Evolutionary conservation across 2,888 invertebrate species (phyloP).

Genomic region (Macrophya annulata): DNA sequence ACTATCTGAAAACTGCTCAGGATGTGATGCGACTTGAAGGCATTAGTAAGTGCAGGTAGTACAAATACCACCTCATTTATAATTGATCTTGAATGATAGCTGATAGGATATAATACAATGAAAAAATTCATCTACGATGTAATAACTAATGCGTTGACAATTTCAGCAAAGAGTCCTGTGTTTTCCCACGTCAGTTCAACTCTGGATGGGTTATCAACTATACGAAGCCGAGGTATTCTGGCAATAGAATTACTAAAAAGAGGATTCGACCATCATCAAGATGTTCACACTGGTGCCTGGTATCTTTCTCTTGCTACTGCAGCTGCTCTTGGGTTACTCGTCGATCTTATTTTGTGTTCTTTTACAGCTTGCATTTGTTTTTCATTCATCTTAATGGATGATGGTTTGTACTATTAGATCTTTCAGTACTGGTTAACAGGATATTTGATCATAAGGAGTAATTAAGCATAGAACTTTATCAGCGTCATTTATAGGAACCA

Average conservation of each 20-base stretch:
- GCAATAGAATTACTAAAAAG: slow-evolving; percentile 85
- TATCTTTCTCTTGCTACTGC: slow-evolving; percentile 85
- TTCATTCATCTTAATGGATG: slow-evolving; percentile 83
- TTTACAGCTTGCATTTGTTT: slow-evolving; percentile 86
- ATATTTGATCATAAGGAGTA: not conserved
- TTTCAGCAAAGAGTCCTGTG: slow-evolving; percentile 89
- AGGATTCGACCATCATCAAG: slow-evolving; percentile 87
- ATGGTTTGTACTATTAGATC: slow-evolving; percentile 77
- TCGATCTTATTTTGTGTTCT: slow-evolving; percentile 86
- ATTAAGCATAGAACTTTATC: not conserved
- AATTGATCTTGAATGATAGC: not conserved
- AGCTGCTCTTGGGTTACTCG: slow-evolving; percentile 87
- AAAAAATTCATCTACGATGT: not conserved
- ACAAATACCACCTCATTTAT: not conserved
- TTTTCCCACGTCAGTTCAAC: slow-evolving; percentile 95
- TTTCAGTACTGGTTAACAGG: too few species aligned
- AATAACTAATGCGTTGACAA: not conserved
- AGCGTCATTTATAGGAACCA: slow-evolving; percentile 77
- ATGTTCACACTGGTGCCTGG: slow-evolving; percentile 87
- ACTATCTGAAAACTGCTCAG: slow-evolving; percentile 87
- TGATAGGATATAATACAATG: not conserved
- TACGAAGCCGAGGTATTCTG: slow-evolving; percentile 88
- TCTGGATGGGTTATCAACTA: slow-evolving; percentile 92
- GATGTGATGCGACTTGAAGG: slow-evolving; percentile 86
- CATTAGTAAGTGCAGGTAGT: slow-evolving; percentile 76